A percentile compares a stretch with the other conserved stretches of the same genome.
Conservation (phyloP, 2,888 invertebrate genomes). For the Branchellion lobata region DNA sequence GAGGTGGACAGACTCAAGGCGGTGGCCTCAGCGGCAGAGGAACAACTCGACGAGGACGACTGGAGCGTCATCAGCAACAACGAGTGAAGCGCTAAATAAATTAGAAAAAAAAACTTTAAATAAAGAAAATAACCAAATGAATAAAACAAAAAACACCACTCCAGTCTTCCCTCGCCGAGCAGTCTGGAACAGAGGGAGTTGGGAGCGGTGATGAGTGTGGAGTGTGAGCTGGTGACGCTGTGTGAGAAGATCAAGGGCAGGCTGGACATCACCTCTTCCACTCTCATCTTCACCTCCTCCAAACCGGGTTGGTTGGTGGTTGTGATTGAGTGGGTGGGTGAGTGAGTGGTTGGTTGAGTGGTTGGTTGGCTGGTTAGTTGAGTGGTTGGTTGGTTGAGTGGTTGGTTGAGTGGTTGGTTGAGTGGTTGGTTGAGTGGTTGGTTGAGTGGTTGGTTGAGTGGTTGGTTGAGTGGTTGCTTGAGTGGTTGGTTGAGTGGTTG, state of each 20-base stretch:
- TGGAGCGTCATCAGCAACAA: neutral
- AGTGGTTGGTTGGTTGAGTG: no score
- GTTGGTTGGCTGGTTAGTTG: no score
- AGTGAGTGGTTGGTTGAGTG: no score
- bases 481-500: no score
- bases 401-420: no score
- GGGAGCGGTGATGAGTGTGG: slow-evolving; percentile 66
- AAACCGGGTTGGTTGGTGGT: slow-evolving; percentile 57
- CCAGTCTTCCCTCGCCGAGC: slow-evolving; percentile 11
- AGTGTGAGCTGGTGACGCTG: slow-evolving; percentile 69
- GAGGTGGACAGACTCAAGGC: slow-evolving; percentile 57
- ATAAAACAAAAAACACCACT: neutral
- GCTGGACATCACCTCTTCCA: slow-evolving; percentile 68
- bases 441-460: no score
- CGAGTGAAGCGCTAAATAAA: no score
- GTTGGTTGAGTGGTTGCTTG: no score
- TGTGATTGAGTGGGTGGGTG: no score
- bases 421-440: no score
- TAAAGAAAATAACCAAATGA: neutral
- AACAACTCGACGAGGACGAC: slow-evolving; percentile 60
- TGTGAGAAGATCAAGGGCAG: slow-evolving; percentile 68
- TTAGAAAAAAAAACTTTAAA: neutral
- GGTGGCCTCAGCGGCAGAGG: slow-evolving; percentile 57
- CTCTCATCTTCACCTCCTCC: slow-evolving; percentile 67
- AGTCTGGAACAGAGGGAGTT: slow-evolving; percentile 5